Evolutionary conservation across 2,888 invertebrate genomes (phyloP), one percentile per base, ranked within the genome.

Genomic region (Drosophila barbarae): DNA sequence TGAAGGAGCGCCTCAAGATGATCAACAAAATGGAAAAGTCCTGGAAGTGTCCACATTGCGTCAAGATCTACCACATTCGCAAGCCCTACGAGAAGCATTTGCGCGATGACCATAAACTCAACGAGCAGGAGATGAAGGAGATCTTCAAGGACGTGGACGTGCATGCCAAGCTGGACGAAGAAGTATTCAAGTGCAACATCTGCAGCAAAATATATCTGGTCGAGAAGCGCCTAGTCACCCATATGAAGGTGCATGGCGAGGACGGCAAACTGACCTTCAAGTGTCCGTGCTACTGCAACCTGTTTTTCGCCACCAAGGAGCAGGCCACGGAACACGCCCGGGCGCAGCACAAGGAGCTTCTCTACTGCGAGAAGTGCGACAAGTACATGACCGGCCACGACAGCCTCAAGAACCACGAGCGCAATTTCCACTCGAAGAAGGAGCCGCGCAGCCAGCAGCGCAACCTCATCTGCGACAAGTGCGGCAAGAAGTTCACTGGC

Each of bases 331-430:
- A 84, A 7, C 91, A 91, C 68, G 90, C 90, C 47, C 86, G 87
- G 30, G 73, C 80, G 32, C 79, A 72, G 34, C 91, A 91, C 75
- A 86, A 86, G 26, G 87, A 89, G 44, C 72, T 88, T 47, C 75
- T 91, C 72, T 89, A 88, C 42, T 91, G 91, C 67, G 85, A 87
- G 32, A 85, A 88, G 38, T 91, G 91, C 61, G 87, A 90, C 46
- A 90, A 90, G 76, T 87, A 87, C 9, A 90, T 90, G 82, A 87
- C 89, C 5, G 89, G 89, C 3, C 87, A 87, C 28, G 90, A 90
- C 67, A 88, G 89, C 2, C 82, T 90, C 4, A 88, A 88, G 58
- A 87, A 88, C n/a, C 91, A 91, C 72, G 87, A 86, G 47, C 88
- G 88, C 49, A 84, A 86, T 57, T 85, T 81, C 15, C 86, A 81